Conservation (phyloP, 92 coral and sea anemone genomes). For the Palythoa caribaeorum region DNA sequence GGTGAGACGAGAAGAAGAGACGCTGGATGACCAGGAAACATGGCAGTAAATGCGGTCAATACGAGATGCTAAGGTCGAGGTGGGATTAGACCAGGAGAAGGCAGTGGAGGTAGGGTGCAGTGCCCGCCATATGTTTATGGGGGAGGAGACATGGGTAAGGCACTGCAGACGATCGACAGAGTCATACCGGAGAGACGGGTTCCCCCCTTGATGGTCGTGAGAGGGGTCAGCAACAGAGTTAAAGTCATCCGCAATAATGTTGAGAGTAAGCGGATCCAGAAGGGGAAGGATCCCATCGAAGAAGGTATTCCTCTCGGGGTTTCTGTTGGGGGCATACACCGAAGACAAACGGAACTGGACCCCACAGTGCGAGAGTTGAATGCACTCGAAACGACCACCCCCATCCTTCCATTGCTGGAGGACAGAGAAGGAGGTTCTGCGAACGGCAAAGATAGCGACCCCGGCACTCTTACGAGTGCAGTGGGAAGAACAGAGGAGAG, state of each 20-base stretch:
- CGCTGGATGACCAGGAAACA: too few relatives aligned
- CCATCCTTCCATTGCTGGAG: neutral
- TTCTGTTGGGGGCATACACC: neutral
- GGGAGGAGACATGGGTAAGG: neutral
- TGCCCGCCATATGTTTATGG: neutral
- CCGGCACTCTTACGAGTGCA: too few relatives aligned
- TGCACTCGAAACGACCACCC: neutral
- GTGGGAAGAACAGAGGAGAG: too few relatives aligned
- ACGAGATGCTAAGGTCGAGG: too few relatives aligned
- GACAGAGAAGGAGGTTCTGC: neutral
- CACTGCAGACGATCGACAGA: neutral
- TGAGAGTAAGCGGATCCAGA: neutral
- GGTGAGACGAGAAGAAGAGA: too few relatives aligned
- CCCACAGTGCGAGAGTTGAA: neutral
- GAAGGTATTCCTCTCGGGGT: neutral
- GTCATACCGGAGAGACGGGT: too few relatives aligned
- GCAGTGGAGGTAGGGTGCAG: neutral
- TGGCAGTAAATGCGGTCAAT: too few relatives aligned
- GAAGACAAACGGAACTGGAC: neutral
- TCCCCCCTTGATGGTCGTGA: constrained; percentile 7
- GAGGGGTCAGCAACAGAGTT: neutral
- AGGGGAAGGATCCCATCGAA: neutral
- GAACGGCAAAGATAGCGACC: neutral
- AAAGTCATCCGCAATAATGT: constrained; percentile 5
- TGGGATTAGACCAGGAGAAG: neutral